These are phyloP conservation scores for Lissonota sp. DNA, from an alignment of 2,888 invertebrate genomes.

Conservation along the genomic window DNA sequence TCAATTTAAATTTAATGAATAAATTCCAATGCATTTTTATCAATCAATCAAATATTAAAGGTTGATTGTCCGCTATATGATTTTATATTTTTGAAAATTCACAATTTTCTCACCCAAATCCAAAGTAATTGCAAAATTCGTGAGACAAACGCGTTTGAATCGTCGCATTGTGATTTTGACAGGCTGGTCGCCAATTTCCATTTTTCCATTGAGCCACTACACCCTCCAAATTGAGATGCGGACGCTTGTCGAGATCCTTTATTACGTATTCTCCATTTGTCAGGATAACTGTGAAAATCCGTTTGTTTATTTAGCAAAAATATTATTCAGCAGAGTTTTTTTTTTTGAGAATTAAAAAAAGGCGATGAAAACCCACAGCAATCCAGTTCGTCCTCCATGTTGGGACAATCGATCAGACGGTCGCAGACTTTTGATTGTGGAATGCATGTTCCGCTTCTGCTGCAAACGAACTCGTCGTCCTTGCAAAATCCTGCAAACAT, in stretches of 20 bases:
- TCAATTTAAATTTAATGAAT: background rate
- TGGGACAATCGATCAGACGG: conserved; percentile 87
- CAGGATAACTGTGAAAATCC: conserved; percentile 86
- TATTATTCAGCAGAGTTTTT: background rate
- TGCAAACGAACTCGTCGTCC: conserved; percentile 87
- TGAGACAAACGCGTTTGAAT: conserved; percentile 79
- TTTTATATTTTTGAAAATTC: background rate
- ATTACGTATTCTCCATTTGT: conserved; percentile 87
- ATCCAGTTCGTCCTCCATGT: conserved; percentile 91
- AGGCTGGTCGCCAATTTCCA: conserved; percentile 88
- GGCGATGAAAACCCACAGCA: conserved; percentile 85
- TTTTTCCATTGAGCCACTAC: conserved; percentile 87
- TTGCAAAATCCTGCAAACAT: conserved; percentile 85
- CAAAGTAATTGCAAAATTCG: conserved; percentile 88
- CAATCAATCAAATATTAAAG: background rate
- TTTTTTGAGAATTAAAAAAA: background rate
- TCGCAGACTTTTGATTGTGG: conserved; percentile 87
- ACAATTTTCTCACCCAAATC: conserved; percentile 86
- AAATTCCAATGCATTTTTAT: background rate
- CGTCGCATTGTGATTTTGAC: conserved; percentile 83
- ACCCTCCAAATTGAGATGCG: conserved; percentile 87
- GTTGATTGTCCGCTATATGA: background rate
- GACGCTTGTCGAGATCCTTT: conserved; percentile 87
- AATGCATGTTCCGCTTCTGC: conserved; percentile 88
- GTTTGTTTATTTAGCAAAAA: background rate